A percentile compares a stretch with the other conserved stretches of the same genome.
Evolutionary conservation across 2,888 invertebrate species (phyloP).

Genomic region (Raillietiella orientalis): DNA sequence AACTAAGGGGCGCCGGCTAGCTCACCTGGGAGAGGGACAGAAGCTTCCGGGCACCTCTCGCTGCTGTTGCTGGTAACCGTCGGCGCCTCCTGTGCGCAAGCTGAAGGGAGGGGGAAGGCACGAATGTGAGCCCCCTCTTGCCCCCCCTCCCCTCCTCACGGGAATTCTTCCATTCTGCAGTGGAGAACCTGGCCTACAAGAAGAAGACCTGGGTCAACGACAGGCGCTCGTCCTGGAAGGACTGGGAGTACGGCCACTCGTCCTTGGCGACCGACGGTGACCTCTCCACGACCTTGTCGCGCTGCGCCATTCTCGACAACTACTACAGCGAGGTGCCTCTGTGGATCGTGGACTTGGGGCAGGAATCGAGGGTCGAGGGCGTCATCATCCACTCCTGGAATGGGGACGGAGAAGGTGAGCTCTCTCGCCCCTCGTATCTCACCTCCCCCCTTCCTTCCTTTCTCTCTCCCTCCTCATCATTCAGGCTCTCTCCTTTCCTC

Average conservation of each 20-base stretch:
- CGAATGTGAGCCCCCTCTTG: too few relatives aligned
- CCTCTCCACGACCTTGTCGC: constrained; percentile 12
- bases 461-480: too few relatives aligned
- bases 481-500: too few relatives aligned
- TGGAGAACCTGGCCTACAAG: constrained; percentile 17
- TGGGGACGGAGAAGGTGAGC: constrained; percentile 14
- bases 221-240: constrained; percentile 16
- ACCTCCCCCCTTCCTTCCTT: too few relatives aligned
- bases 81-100: too few relatives aligned
- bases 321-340: constrained; percentile 18
- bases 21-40: too few relatives aligned
- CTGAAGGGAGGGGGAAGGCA: too few relatives aligned
- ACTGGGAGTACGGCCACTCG: constrained; percentile 12
- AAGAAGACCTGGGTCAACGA: constrained; percentile 18
- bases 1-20: too few relatives aligned
- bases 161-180: constrained; percentile 10
- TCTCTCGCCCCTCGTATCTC: too few relatives aligned
- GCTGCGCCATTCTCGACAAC: constrained; percentile 18
- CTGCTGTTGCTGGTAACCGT: too few relatives aligned
- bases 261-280: constrained; percentile 17
- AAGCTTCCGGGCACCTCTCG: too few relatives aligned
- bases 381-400: constrained; percentile 18
- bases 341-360: constrained; percentile 18
- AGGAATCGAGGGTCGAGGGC: constrained; percentile 13
- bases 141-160: not conserved